phyloP scores from a whole-genome alignment of 2,113 vertebrate species.

The Benitochromis conjunctus region DNA sequence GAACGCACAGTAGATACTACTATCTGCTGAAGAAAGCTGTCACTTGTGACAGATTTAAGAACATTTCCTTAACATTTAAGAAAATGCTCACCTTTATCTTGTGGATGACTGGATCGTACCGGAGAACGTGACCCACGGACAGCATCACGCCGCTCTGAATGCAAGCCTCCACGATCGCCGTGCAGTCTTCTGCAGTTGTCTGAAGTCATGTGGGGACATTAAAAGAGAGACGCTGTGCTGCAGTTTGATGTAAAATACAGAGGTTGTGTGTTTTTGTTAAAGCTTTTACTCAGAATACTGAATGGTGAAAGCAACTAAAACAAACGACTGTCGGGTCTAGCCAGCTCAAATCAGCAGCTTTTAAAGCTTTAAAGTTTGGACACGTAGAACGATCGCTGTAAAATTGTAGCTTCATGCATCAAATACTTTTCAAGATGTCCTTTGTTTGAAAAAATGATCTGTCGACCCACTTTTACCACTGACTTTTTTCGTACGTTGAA shows the following conservation, averaged over 20 bases:
- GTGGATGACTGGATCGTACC: conserved; percentile 74
- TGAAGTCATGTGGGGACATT: conserved; percentile 11
- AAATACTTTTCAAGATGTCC: neutral
- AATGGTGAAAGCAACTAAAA: neutral
- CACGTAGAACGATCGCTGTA: neutral
- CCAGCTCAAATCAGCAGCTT: neutral
- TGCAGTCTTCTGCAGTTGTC: conserved; percentile 78
- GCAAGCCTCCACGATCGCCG: conserved; percentile 70
- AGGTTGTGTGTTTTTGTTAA: neutral
- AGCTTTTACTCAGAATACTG: neutral
- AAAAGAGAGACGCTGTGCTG: neutral
- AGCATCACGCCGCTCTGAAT: conserved; percentile 71
- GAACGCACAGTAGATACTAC: neutral
- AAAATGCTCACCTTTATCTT: conserved; percentile 74
- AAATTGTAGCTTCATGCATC: neutral
- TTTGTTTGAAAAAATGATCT: neutral
- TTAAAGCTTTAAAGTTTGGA: neutral
- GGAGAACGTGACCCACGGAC: conserved; percentile 79
- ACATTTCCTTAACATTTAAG: too few species aligned
- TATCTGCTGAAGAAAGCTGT: neutral
- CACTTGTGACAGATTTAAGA: too few species aligned
- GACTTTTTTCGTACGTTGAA: neutral
- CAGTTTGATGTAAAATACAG: neutral
- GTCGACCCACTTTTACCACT: neutral
- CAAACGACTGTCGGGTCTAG: neutral